Conservation (phyloP, 2,888 invertebrate genomes). For the Caenorhabditis sp. region DNA sequence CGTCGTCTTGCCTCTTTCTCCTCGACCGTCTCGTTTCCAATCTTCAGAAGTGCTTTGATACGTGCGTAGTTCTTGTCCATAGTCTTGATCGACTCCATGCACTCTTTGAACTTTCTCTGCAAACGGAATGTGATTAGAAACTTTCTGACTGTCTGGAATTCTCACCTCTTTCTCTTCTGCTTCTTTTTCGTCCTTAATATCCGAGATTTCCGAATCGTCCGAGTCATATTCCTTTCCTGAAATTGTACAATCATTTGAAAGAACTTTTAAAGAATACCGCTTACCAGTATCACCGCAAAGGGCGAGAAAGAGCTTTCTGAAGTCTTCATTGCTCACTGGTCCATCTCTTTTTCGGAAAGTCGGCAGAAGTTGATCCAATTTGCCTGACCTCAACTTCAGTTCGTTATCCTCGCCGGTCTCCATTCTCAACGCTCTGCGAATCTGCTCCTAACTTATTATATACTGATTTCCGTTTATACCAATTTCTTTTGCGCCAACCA, state of each 20-base stretch:
- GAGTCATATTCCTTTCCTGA: constrained; percentile 35
- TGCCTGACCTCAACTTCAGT: not conserved
- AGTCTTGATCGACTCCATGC: not conserved
- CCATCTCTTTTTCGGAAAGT: not conserved
- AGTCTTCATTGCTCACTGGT: constrained; percentile 12
- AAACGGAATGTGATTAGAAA: not conserved
- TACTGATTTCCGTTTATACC: no score
- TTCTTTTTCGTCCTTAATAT: constrained; percentile 34
- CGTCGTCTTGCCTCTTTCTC: constrained; percentile 16
- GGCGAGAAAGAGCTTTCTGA: constrained; percentile 10
- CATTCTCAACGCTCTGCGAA: not conserved
- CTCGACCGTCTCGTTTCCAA: constrained; percentile 14
- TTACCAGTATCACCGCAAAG: constrained; percentile 16
- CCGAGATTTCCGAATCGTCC: constrained; percentile 53
- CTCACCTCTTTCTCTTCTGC: constrained; percentile 22
- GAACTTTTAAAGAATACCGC: no score
- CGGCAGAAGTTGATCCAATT: not conserved
- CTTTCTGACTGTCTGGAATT: not conserved
- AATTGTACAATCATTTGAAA: no score
- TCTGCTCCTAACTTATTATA: no score
- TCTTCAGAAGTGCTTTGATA: not conserved
- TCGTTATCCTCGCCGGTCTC: not conserved
- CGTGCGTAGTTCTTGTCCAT: not conserved
- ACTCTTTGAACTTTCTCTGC: constrained; percentile 14
- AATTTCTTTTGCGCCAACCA: constrained; percentile 18